Evolutionary conservation across 2,888 invertebrate species (phyloP), one percentile per base, ranked within the genome.

Genomic region (Catocala sponsa): DNA sequence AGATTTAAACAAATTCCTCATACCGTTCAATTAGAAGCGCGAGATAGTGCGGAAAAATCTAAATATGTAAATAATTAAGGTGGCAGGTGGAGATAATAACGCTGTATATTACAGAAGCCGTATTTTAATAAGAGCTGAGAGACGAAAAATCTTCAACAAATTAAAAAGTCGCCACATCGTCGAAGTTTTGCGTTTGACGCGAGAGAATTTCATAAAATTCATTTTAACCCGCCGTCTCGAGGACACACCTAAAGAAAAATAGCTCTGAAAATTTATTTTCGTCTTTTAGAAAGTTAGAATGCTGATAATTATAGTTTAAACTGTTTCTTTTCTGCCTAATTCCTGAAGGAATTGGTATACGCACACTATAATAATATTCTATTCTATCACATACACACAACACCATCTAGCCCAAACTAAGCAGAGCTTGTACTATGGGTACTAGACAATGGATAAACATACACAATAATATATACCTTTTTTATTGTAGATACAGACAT

Each of bases 131-230:
- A 78, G 72, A 72, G 70, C 65, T 55, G 65, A 73, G 68, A 70
- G 74, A 75, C 59, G 72, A 80, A 80, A 82, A 73, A 67, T 65
- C 70, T 72, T 64, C 68, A 82, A 83, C 80, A 83, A 85, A 85
- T 87, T 89, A 85, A 84, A 87, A 89, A 84, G 83, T 85, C 84
- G 71, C 82, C 84, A 79, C 80, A 80, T 80, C 78, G 82, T 76
- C 82, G 72, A 82, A 84, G 80, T 84, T 81, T 75, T 67, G 72
- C 76, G 67, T 58, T 59, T 59, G 70, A 70, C 59, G 57, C 55
- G 72, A 61, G 66, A 73, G 74, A 78, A 78, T 82, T 83, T 81
- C 76, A 82, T 83, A 83, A 87, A 85, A 86, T 82, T 80, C 78
- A 86, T 83, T 85, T 86, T 76, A 80, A 80, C 76, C 68, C 71